Evolutionary conservation across 2,797 vertebrate species (phyloP), one percentile per base, ranked within the genome.

Genomic region (Bovichtus diacanthus): DNA sequence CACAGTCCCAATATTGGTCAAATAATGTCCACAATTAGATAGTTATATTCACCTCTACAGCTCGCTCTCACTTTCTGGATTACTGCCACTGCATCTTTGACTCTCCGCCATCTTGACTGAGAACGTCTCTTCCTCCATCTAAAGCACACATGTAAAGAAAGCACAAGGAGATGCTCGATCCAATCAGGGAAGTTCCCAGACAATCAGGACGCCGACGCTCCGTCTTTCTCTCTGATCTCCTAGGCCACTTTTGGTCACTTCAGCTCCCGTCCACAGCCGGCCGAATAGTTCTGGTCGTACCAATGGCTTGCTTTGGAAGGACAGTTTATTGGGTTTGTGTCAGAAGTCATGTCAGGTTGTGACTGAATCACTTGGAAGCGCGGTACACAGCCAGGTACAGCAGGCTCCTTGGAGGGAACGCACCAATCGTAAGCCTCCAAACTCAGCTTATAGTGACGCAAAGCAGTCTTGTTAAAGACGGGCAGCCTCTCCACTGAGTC

Each of bases 351-450:
- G 23, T 50, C 8, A 5, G 29, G 13, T 56, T 27, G 39, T 5
- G 39, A 21, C 39, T 8, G n/a, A 31, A 53, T 94, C 91, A 94
- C 81, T 94, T 93, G 31, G 80, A 64, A 23, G 86, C 73, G 0
- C 94, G 94, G 90, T 96, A 93, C 0, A 94, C 87, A 5, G 96
- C 95, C 0, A 97, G 91, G 90, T 97, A 94, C 68, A 96, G 94
- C 3, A n/a, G 96, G 96, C 72, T 97, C 96, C 0, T 94, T 97
- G 70, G 96, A 96, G 67, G 97, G 97, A 12, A 97, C 85, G 0
- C 96, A 96, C 97, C 97, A 97, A 81, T 97, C 97, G 0, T 96
- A 97, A 0, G 93, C 96, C 86, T 97, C 96, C 88, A 96, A 94
- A 82, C 87, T 96, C 74, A 95, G 86, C 88, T 96, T 97, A 90